Evolutionary conservation across 2,113 vertebrate genomes (phyloP), one percentile per base, ranked within the genome.

Genomic region (Psilopsiagon aurifrons): DNA sequence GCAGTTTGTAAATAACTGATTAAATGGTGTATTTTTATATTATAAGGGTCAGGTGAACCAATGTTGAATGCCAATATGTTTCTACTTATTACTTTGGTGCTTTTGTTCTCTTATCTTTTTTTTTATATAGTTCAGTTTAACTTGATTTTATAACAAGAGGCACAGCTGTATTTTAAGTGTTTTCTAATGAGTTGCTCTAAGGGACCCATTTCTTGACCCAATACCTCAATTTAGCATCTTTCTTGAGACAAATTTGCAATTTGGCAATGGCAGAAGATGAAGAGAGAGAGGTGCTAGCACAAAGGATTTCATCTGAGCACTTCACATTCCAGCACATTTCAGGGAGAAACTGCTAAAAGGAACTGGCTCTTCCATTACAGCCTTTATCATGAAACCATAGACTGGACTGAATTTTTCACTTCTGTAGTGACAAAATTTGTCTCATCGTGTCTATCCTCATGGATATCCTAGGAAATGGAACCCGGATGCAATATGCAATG

Each of bases 271-370:
- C 92, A 96, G 81, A 96, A 96, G 95, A 98, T 82, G 87, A 89
- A 93, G 94, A 87, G 82, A 95, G 87, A 90, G 92, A 97, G 94
- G 94, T 92, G 94, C 94, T 96, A 95, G 96, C 96, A 91, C 81
- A 88, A 96, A 88, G 92, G 91, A 95, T 97, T 97, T 97, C 66
- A 95, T 95, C 91, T 94, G 92, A 90, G 95, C 92, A 88, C 96
- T 98, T 97, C 95, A 96, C 96, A 97, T 97, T 96, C 97, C 90
- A 98, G 96, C 96, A 98, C 95, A 97, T 98, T 97, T 96, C 82
- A 88, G 92, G 83, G 82, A 95, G 95, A 97, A 97, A 97, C 96
- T 95, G 94, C 78, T 96, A 91, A 97, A 97, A 97, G 90, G 97
- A 97, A 97, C 96, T 96, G 93, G 97, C 95, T 96, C 90, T 93